A percentile compares a stretch with the other conserved stretches of the same genome.
Conservation (phyloP, 2,113 vertebrate genomes). For the Ceyx cyanopectus region DNA sequence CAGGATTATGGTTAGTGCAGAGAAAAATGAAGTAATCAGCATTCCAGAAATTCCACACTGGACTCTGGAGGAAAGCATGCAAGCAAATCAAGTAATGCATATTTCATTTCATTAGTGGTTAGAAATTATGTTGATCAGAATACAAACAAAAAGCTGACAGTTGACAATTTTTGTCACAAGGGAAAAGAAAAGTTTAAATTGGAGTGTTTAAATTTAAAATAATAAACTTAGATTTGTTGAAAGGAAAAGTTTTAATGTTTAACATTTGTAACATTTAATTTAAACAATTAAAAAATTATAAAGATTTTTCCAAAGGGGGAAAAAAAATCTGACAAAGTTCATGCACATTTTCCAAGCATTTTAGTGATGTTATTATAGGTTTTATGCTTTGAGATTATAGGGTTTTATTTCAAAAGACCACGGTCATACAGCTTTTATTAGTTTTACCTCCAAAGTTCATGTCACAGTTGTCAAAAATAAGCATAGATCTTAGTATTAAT, state of each 20-base stretch:
- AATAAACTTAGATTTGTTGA: neutral
- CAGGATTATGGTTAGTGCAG: neutral
- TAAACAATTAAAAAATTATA: neutral
- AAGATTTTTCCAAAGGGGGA: neutral
- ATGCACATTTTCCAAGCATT: neutral
- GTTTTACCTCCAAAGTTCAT: conserved; percentile 30
- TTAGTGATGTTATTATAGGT: neutral
- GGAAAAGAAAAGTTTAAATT: neutral
- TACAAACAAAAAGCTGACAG: neutral
- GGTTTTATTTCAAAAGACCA: conserved; percentile 63
- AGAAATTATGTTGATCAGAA: neutral
- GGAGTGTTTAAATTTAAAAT: neutral
- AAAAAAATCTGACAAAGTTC: neutral
- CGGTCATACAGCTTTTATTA: conserved; percentile 49
- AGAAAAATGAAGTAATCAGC: neutral
- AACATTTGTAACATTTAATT: neutral
- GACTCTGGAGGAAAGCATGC: neutral
- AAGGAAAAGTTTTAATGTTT: neutral
- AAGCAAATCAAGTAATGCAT: neutral
- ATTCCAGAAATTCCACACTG: neutral
- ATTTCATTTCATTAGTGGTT: neutral
- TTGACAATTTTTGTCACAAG: neutral
- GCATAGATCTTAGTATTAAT: conserved; percentile 8
- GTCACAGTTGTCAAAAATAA: conserved; percentile 48
- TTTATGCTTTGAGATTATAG: conserved; percentile 54